These are phyloP conservation scores for Frieseomelitta varia DNA, from an alignment of 1,140 invertebrate genomes.

Conservation along the genomic window DNA sequence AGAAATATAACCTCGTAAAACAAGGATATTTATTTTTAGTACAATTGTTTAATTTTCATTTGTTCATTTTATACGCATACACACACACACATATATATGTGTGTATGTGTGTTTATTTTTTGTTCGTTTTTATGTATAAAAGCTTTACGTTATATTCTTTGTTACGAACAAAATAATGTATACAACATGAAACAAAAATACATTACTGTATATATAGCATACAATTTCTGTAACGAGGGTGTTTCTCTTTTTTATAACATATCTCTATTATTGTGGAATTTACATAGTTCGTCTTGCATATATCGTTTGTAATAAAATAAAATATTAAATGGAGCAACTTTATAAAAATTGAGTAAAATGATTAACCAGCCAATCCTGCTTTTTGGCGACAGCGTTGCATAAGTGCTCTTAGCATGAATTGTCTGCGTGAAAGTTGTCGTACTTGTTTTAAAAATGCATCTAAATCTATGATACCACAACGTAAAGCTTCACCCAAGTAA, in stretches of 20 bases:
- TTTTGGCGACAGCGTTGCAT: slow-evolving; percentile 98
- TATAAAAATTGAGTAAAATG: slow-evolving; percentile 10
- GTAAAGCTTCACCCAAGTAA: slow-evolving; percentile 97
- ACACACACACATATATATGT: neutral
- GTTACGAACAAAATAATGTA: slow-evolving; percentile 10
- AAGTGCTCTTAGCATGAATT: slow-evolving; percentile 96
- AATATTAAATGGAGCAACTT: slow-evolving; percentile 58
- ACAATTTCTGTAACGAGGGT: slow-evolving; percentile 2
- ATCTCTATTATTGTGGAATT: slow-evolving; percentile 44
- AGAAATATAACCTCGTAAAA: slow-evolving; percentile 38
- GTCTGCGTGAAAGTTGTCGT: slow-evolving; percentile 94
- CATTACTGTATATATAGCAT: slow-evolving; percentile 18
- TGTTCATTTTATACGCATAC: neutral
- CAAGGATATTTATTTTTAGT: slow-evolving; percentile 12
- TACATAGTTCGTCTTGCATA: slow-evolving; percentile 49
- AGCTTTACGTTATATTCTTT: slow-evolving; percentile 2
- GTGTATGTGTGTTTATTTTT: neutral
- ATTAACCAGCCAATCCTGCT: slow-evolving; percentile 90
- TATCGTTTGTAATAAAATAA: slow-evolving; percentile 59
- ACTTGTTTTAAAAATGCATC: slow-evolving; percentile 99
- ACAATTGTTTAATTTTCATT: neutral
- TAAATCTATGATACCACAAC: slow-evolving; percentile 95
- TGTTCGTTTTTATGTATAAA: slow-evolving; percentile 31
- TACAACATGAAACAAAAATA: slow-evolving; percentile 44
- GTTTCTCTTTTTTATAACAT: slow-evolving; percentile 7